These are phyloP conservation scores for Phalloptychus januarius DNA, from an alignment of 2,797 vertebrate genomes.

Conservation along the genomic window DNA sequence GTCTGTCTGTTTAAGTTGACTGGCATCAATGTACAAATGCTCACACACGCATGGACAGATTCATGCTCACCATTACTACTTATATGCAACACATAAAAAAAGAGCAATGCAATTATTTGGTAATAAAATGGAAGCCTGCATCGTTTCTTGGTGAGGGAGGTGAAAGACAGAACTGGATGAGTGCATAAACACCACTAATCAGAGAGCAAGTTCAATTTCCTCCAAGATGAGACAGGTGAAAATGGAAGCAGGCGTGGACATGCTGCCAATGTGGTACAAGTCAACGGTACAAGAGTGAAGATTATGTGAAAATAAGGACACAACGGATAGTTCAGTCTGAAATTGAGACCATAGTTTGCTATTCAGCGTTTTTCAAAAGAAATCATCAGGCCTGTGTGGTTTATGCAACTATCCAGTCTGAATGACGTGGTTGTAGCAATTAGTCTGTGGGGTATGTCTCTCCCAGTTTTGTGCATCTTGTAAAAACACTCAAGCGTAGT, in stretches of 20 bases:
- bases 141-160: conserved; percentile 33
- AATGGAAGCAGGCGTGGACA: conserved; percentile 23
- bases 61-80: conserved; percentile 1
- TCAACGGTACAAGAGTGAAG: conserved; percentile 30
- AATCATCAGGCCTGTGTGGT: background rate
- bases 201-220: conserved; percentile 21
- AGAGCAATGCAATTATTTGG: background rate
- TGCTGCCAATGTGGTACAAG: conserved; percentile 31
- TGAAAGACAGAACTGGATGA: conserved; percentile 32
- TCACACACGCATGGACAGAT: conserved; percentile 1
- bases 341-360: background rate
- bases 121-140: conserved; percentile 10
- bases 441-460: background rate
- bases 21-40: conserved; percentile 20
- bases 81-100: background rate
- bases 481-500: background rate
- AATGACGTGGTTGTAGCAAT: background rate
- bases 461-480: background rate
- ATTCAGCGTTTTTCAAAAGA: background rate
- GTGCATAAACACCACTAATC: conserved; percentile 51
- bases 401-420: background rate
- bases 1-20: conserved; percentile 72
- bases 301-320: conserved; percentile 18
- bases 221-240: conserved; percentile 10
- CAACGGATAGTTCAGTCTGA: conserved; percentile 10